Evolutionary conservation across 2,797 vertebrate genomes (phyloP).

Genomic region (Onychomys arenicola): DNA sequence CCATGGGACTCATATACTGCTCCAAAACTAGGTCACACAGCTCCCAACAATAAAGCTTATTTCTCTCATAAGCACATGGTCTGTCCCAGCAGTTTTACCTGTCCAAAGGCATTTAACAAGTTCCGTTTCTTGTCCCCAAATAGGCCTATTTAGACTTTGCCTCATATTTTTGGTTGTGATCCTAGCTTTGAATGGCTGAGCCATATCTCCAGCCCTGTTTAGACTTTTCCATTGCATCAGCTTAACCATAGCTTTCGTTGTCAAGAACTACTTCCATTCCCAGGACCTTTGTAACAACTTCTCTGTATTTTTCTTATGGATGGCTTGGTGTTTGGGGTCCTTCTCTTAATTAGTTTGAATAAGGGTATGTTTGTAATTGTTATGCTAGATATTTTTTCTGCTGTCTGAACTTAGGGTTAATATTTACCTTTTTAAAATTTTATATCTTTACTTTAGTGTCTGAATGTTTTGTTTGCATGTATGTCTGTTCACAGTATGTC

Average conservation of each 20-base stretch:
- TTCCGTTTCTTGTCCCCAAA: background rate
- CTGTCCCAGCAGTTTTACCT: background rate
- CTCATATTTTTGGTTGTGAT: background rate
- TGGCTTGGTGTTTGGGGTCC: background rate
- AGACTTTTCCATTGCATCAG: background rate
- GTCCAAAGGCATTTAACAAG: background rate
- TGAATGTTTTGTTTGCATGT: background rate
- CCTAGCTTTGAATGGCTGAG: background rate
- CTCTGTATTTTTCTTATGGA: background rate
- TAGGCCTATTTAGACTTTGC: background rate
- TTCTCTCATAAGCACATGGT: background rate
- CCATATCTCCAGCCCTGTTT: background rate
- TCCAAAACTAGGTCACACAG: no score
- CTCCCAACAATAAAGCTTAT: background rate
- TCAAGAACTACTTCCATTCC: background rate
- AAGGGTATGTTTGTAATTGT: background rate
- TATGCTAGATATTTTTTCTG: background rate
- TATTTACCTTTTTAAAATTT: background rate
- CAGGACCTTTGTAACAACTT: background rate
- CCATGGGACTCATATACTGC: no score
- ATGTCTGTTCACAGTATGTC: background rate
- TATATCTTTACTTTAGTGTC: background rate
- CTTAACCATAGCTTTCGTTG: background rate
- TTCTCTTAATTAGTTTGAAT: background rate
- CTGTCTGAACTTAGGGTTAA: background rate